These are phyloP conservation scores for Laspeyria flexula DNA, from an alignment of 2,888 invertebrate genomes.

Conservation along the genomic window DNA sequence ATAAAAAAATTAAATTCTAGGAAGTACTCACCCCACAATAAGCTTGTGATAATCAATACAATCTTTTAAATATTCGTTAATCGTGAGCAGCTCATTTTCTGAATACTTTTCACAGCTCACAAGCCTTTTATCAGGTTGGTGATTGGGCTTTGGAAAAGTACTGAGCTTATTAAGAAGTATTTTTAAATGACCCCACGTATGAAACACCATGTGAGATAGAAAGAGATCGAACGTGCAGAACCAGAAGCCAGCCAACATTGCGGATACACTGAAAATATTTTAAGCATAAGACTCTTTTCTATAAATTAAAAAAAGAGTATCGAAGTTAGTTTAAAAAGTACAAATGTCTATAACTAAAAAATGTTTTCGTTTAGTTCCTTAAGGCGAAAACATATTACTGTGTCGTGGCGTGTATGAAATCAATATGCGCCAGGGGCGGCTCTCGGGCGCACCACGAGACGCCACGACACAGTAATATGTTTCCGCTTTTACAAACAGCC, in stretches of 20 bases:
- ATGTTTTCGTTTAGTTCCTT: too few species aligned
- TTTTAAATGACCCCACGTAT: constrained; percentile 43
- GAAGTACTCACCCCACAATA: constrained; percentile 33
- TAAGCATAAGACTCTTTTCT: too few species aligned
- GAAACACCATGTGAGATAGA: constrained; percentile 35
- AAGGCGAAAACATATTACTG: too few species aligned
- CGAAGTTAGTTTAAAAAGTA: too few species aligned
- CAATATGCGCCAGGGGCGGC: too few species aligned
- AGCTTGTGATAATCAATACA: constrained; percentile 32
- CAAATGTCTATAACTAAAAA: too few species aligned
- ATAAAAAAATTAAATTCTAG: neutral
- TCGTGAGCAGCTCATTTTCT: constrained; percentile 15
- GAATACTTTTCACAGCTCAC: constrained; percentile 20
- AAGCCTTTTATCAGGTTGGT: too few species aligned
- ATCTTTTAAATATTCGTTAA: constrained; percentile 17
- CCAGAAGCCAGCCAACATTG: constrained; percentile 14
- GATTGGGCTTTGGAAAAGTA: constrained; percentile 32
- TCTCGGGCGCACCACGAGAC: too few species aligned
- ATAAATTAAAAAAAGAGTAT: too few species aligned
- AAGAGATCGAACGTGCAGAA: constrained; percentile 33
- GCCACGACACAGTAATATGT: too few species aligned
- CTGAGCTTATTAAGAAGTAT: constrained; percentile 30
- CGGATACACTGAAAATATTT: constrained; percentile 11
- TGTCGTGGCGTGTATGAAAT: too few species aligned
- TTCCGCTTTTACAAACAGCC: too few species aligned